Base-by-base conservation (phyloP, 2,113 vertebrate genomes). In the Synchiropus splendidus region DNA sequence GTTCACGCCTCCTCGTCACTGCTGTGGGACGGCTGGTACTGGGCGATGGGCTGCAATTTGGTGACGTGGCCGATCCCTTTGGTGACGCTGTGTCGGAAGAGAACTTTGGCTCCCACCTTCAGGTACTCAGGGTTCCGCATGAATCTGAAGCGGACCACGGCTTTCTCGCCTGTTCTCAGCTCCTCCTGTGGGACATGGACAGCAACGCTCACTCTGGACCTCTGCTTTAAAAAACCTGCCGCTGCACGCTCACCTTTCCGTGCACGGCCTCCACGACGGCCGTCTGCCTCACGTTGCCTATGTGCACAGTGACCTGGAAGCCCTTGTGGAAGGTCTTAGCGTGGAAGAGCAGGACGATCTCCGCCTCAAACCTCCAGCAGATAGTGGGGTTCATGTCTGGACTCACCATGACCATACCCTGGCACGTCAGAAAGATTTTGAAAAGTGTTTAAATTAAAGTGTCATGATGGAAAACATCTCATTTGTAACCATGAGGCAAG, bases 381-480 rank as follows among this genome's bases (percentile, higher is more conserved):
- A 99, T 92, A 16, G 90, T 97, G 30, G 95, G 95, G 47, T 95
- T 86, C 93, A 97, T 97, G 82, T 97, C 92, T 1, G 91, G 94
- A 70, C 94, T 96, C 69, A 98, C 91, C 91, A 98, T 95, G 72
- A 98, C 94, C 94, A 98, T 97, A 31, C 94, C 93, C 94, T 97
- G 76, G 14, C n/a, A n/a, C n/a, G n/a, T n/a, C n/a, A n/a, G n/a
- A n/a, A n/a, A n/a, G n/a, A n/a, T n/a, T n/a, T n/a, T n/a, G n/a
- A n/a, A n/a, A n/a, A n/a, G n/a, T n/a, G n/a, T n/a, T n/a, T n/a
- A n/a, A n/a, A n/a, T n/a, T n/a, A n/a, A n/a, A n/a, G n/a, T n/a
- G n/a, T n/a, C n/a, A n/a, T n/a, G 46, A 32, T 1, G 16, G 27
- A 15, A 41, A 18, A 44, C 40, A 38, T n/a, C 27, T n/a, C n/a